Percentiles rank a stretch among this genome's conserved stretches.
Evolutionary conservation across 2,888 invertebrate species (phyloP).

Genomic region (Venustoraphidia nigricollis): DNA sequence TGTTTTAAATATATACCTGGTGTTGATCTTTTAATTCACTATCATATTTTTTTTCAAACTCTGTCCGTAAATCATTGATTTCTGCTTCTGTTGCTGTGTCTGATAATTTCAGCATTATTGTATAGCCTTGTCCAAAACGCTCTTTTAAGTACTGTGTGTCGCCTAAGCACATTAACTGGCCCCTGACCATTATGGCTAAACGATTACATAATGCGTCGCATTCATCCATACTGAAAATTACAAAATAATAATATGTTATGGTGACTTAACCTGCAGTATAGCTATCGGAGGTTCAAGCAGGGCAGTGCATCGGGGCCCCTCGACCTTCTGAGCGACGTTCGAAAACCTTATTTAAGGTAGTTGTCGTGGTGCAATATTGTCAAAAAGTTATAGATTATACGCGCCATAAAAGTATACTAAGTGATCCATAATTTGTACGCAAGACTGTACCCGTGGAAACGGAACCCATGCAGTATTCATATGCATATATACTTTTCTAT

Average conservation of each 20-base stretch:
- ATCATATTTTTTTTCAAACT: conserved; percentile 7
- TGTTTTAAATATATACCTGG: conserved; percentile 17
- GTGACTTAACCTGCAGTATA: too few relatives aligned
- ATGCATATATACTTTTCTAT: too few relatives aligned
- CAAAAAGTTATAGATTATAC: too few relatives aligned
- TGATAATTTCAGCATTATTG: conserved; percentile 20
- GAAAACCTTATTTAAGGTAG: too few relatives aligned
- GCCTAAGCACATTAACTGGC: conserved; percentile 56
- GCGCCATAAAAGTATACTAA: too few relatives aligned
- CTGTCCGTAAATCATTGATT: conserved; percentile 1
- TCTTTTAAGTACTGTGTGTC: conserved; percentile 62
- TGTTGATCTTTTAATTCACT: conserved; percentile 22
- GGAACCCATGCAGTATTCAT: too few relatives aligned
- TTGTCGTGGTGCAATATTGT: too few relatives aligned
- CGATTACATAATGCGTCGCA: conserved; percentile 65
- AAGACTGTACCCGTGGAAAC: too few relatives aligned
- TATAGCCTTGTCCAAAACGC: conserved; percentile 44
- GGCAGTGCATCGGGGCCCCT: too few relatives aligned
- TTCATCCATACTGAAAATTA: conserved; percentile 56
- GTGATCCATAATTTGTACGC: too few relatives aligned
- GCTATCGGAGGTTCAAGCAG: too few relatives aligned
- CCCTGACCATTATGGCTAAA: conserved; percentile 70
- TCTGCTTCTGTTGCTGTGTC: conserved; percentile 5
- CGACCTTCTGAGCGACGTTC: too few relatives aligned
- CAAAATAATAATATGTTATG: conserved; percentile 1